Base-by-base conservation (phyloP, 2,888 invertebrate genomes). In the Temnothorax ravouxi region DNA sequence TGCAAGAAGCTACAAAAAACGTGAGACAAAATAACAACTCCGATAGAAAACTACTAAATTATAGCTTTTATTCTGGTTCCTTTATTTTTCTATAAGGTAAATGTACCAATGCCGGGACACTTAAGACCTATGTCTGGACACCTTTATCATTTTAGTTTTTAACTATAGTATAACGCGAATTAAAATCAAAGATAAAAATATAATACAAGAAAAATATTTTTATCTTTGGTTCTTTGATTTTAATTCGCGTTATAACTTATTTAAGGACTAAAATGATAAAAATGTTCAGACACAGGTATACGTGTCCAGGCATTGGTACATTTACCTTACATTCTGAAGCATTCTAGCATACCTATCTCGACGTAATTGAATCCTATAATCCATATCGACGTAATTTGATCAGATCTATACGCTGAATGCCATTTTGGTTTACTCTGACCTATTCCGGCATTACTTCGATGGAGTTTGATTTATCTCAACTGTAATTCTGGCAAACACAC, bases 361-460 rank as follows among this genome's bases (percentile, higher is more conserved):
- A 34, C 4, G n/a, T 25, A 66, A 52, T 52, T 34, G 4, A 47
- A 34, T 62, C 41, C 1, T 13, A 76, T 29, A 29, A 29, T 15
- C n/a, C 15, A 74, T 74, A 74, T 59, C 44, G 59, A n/a, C 8
- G 29, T 47, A 74, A 74, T 59, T 41, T 52, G 54, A 76, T 76
- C 18, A 52, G 25, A 52, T 25, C 13, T 50, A 38, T 21, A 34
- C 29, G 29, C 52, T 1, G 75, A 64, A 47, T 64, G 66, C 25
- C 66, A 50, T 66, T 77, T 66, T 18, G 25, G 25, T 8, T 66
- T 44, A 66, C 8, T 15, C n/a, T 41, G 25, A 11, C 50, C 41
- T 54, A 41, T 11, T 41, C 38, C 0, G 52, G 9, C 25, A 41
- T 0, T 41, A 67, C 41, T 41, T 54, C 3, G 54, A 18, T 2